phyloP scores from a whole-genome alignment of 2,888 invertebrate species.

The Ceraclea dissimilis region DNA sequence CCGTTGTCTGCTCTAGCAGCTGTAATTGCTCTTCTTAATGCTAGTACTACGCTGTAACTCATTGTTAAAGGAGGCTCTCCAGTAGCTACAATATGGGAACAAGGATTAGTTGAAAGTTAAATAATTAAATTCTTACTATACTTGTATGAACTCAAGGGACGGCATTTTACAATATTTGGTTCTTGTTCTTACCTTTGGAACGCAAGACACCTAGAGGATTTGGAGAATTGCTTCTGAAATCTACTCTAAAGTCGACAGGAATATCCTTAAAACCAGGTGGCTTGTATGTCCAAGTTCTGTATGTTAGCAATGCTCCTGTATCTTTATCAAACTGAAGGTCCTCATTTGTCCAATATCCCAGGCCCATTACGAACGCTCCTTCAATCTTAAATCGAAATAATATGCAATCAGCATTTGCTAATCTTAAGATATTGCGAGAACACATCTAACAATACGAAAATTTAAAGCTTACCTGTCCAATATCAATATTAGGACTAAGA shows the following conservation, averaged over 20 bases:
- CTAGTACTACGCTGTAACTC: conserved; percentile 50
- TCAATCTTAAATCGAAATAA: conserved; percentile 12
- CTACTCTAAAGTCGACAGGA: conserved; percentile 58
- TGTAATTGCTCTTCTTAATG: conserved; percentile 60
- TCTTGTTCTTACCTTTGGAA: conserved; percentile 67
- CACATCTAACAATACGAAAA: neutral
- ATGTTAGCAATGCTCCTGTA: conserved; percentile 56
- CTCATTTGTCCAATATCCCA: conserved; percentile 66
- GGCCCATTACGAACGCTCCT: conserved; percentile 58
- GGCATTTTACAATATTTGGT: no score
- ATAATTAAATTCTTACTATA: no score
- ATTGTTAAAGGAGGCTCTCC: conserved; percentile 58
- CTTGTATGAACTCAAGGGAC: no score
- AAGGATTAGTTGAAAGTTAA: no score
- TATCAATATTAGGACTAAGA: conserved; percentile 57
- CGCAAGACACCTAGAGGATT: conserved; percentile 57
- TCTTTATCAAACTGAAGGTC: conserved; percentile 49
- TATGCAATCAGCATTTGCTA: no score
- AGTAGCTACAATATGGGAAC: conserved; percentile 47
- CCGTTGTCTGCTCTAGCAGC: conserved; percentile 61
- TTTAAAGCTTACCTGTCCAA: conserved; percentile 51
- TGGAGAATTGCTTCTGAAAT: conserved; percentile 51
- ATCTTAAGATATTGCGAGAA: neutral
- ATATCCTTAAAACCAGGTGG: conserved; percentile 64
- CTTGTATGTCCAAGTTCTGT: conserved; percentile 68